phyloP scores from a whole-genome alignment of 2,888 invertebrate species.

The Clusia tigrina region DNA sequence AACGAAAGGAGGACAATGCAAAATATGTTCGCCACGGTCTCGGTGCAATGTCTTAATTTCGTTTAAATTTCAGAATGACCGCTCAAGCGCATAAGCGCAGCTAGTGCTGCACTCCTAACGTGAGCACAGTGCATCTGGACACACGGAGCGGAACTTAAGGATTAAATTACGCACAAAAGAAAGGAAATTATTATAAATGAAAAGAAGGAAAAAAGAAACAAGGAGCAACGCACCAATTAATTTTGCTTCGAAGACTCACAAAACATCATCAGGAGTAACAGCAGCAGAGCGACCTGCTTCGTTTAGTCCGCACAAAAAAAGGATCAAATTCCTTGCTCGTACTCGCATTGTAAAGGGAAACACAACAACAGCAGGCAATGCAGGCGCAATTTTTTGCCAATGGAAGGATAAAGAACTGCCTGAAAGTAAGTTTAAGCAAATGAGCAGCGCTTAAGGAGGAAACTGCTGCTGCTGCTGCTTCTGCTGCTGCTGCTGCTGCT shows the following conservation, averaged over 20 bases:
- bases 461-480: too few relatives aligned
- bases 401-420: not conserved
- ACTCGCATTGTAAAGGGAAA: not conserved
- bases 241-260: conserved; percentile 6
- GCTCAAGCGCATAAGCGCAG: not conserved
- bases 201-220: not conserved
- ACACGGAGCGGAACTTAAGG: not conserved
- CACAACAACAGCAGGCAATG: not conserved
- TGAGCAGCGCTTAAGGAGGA: not conserved
- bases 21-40: too few relatives aligned
- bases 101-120: too few relatives aligned
- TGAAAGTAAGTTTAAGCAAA: not conserved
- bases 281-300: not conserved
- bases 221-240: not conserved
- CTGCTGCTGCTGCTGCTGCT: too few relatives aligned
- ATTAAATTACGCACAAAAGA: not conserved
- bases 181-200: not conserved
- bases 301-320: too few relatives aligned
- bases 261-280: not conserved
- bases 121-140: too few relatives aligned
- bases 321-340: not conserved
- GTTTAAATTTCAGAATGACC: not conserved
- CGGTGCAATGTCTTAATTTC: too few relatives aligned
- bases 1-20: too few relatives aligned
- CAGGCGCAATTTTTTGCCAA: not conserved